Percentiles rank a stretch among this genome's conserved stretches.
Evolutionary conservation across 2,113 vertebrate genomes (phyloP).

Genomic region (Rhynchopsitta pachyrhyncha): DNA sequence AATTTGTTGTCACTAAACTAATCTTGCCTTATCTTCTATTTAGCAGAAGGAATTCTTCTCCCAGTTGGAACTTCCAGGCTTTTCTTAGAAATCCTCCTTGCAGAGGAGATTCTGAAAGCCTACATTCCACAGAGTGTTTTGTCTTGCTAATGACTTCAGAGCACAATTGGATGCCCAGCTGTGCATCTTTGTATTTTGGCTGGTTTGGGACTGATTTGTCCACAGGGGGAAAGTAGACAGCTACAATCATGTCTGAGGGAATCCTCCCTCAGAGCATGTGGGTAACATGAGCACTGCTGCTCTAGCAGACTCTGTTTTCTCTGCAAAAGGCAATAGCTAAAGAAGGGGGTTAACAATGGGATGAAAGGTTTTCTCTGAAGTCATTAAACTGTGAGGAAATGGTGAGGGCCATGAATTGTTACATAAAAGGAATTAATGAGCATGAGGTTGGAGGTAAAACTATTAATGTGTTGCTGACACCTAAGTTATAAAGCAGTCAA

Average conservation of each 20-base stretch:
- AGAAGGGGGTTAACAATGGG: conserved; percentile 78
- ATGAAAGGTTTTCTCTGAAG: conserved; percentile 85
- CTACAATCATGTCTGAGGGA: conserved; percentile 76
- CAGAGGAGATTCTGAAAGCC: conserved; percentile 68
- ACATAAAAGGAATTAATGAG: conserved; percentile 81
- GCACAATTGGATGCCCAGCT: conserved; percentile 80
- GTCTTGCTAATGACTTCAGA: conserved; percentile 85
- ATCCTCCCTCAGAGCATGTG: conserved; percentile 70
- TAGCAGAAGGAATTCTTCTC: conserved; percentile 76
- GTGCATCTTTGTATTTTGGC: conserved; percentile 74
- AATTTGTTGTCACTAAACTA: conserved; percentile 47
- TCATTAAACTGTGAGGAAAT: conserved; percentile 88
- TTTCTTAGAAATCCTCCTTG: conserved; percentile 79
- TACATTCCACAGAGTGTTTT: conserved; percentile 79
- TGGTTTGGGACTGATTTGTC: conserved; percentile 78
- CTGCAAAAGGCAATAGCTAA: conserved; percentile 78
- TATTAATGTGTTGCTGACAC: conserved; percentile 76
- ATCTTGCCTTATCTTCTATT: conserved; percentile 61
- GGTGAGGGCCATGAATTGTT: conserved; percentile 83
- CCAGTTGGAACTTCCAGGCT: conserved; percentile 80
- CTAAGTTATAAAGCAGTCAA: conserved; percentile 71
- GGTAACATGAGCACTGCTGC: conserved; percentile 72
- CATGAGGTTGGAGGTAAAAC: conserved; percentile 80
- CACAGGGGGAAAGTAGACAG: conserved; percentile 75
- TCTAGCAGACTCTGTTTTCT: conserved; percentile 73